These are phyloP conservation scores for Aphelinus atriplicis DNA, from an alignment of 1,140 invertebrate species.

Conservation along the genomic window DNA sequence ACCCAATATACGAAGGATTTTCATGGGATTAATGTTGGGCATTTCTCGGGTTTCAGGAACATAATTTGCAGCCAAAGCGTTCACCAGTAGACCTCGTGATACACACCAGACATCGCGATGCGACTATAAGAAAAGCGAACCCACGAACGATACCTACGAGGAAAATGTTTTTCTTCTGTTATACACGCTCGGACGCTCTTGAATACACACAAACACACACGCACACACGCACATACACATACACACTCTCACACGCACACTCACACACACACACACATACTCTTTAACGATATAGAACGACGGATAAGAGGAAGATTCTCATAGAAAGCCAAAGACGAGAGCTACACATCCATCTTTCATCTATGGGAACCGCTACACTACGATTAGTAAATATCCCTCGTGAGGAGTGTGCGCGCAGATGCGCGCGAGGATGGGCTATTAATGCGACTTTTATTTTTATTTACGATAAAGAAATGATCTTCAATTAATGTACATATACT, in stretches of 20 bases:
- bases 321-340: slow-evolving; percentile 22
- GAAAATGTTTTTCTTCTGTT: neutral
- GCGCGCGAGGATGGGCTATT: too few relatives aligned
- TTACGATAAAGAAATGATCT: too few relatives aligned
- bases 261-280: too few relatives aligned
- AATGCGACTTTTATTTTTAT: too few relatives aligned
- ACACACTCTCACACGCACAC: too few relatives aligned
- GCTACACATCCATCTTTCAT: neutral
- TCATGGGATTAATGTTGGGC: too few relatives aligned
- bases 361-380: neutral
- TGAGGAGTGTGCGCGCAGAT: too few relatives aligned
- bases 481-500: neutral
- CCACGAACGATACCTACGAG: slow-evolving; percentile 1
- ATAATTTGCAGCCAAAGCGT: slow-evolving; percentile 38
- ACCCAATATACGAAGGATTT: too few relatives aligned
- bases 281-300: neutral
- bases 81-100: slow-evolving; percentile 36
- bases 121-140: slow-evolving; percentile 2
- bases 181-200: neutral
- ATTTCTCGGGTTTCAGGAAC: slow-evolving; percentile 14
- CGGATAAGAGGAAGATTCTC: neutral
- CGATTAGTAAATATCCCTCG: too few relatives aligned
- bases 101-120: slow-evolving; percentile 13
- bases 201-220: too few relatives aligned
- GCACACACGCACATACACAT: too few relatives aligned